Conservation (phyloP, 2,888 invertebrate genomes). For the Pachydiplax longipennis region DNA sequence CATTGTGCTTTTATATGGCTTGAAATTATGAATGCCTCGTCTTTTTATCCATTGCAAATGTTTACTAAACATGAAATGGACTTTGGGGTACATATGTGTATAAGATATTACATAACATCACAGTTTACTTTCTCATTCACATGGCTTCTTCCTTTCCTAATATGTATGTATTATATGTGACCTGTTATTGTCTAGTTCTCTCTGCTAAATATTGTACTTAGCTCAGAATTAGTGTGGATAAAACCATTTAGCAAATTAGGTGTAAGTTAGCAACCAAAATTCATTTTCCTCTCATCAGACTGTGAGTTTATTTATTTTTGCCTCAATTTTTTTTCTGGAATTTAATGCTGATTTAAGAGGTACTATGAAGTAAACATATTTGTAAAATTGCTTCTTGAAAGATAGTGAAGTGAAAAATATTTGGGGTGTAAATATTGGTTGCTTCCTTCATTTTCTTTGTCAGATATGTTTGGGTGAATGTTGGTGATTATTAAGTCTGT, state of each 20-base stretch:
- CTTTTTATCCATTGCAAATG: conserved; percentile 29
- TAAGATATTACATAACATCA: not conserved
- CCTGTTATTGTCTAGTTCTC: conserved; percentile 17
- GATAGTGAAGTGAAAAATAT: too few relatives aligned
- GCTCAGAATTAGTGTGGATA: conserved; percentile 14
- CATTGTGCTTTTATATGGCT: not conserved
- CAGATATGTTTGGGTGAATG: conserved; percentile 29
- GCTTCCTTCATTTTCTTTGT: not conserved
- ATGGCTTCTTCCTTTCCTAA: conserved; percentile 45
- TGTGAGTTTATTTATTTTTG: not conserved
- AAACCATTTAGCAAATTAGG: not conserved
- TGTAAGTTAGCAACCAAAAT: conserved; percentile 36
- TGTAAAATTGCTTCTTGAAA: too few relatives aligned
- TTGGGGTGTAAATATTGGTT: not conserved
- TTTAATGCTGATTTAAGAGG: too few relatives aligned
- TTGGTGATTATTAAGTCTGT: conserved; percentile 32
- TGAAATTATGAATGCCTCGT: conserved; percentile 45
- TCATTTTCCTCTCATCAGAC: not conserved
- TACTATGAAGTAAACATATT: too few relatives aligned
- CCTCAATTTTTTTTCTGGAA: not conserved
- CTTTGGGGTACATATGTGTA: conserved; percentile 17
- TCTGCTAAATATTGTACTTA: conserved; percentile 9
- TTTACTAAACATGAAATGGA: conserved; percentile 35
- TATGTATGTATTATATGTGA: conserved; percentile 1
- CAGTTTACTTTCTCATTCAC: not conserved